Conservation (phyloP, 2,797 vertebrate genomes). For the Coreius guichenoti region DNA sequence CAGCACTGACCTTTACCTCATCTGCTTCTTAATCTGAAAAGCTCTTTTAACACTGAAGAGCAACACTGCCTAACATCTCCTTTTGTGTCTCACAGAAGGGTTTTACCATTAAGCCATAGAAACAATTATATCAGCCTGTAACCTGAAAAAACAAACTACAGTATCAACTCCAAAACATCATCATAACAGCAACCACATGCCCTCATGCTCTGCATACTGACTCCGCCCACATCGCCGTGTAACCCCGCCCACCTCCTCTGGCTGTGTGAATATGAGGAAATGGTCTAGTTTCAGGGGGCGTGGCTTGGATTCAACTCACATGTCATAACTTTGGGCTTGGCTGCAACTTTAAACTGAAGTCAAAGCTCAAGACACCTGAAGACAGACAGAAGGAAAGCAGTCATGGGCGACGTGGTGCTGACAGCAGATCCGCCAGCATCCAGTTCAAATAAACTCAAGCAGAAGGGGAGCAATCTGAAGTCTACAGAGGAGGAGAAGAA, state of each 20-base stretch:
- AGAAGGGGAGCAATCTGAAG: not conserved
- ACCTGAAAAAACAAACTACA: not conserved
- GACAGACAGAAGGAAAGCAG: not conserved
- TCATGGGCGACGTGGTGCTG: constrained; percentile 19
- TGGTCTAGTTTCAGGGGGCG: not conserved
- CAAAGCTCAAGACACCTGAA: not conserved
- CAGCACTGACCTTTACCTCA: not conserved
- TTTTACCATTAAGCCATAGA: not conserved
- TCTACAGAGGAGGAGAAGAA: not conserved
- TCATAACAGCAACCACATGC: constrained; percentile 1
- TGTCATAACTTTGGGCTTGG: constrained; percentile 20
- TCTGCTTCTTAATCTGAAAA: not conserved
- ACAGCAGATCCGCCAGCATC: not conserved
- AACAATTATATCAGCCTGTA: not conserved
- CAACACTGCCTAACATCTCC: not conserved
- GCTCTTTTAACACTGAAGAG: not conserved
- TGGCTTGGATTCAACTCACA: not conserved
- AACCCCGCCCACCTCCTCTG: not conserved
- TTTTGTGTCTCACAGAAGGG: not conserved
- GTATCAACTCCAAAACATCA: not conserved
- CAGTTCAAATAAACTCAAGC: not conserved
- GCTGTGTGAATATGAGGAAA: constrained; percentile 8
- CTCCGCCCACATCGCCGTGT: not conserved
- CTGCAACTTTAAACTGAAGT: constrained; percentile 1
- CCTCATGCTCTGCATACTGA: not conserved